Conservation (phyloP, 2,888 invertebrate species). For the Andrena haemorrhoa region DNA sequence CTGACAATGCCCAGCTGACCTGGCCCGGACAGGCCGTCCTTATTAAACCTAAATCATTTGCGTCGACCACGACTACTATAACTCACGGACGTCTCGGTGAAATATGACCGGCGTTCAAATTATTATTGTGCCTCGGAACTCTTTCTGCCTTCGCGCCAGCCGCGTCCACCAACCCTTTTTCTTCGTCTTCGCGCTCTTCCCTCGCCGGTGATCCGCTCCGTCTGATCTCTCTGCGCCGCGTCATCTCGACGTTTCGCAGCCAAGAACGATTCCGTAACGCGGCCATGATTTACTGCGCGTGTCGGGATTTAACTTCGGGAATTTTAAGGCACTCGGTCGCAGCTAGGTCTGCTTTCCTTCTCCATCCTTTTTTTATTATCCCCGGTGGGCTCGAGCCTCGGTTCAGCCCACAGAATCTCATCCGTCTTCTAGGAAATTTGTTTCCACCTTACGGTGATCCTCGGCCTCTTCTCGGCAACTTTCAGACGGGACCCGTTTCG, state of each 20-base stretch:
- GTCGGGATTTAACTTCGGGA: constrained; percentile 65
- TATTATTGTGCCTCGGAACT: constrained; percentile 76
- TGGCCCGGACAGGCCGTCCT: constrained; percentile 79
- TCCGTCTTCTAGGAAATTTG: constrained; percentile 48
- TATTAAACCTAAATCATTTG: constrained; percentile 85
- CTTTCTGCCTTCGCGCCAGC: constrained; percentile 52
- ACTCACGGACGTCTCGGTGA: constrained; percentile 81
- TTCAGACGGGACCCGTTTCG: background rate
- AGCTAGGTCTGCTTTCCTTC: constrained; percentile 9
- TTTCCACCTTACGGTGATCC: constrained; percentile 16
- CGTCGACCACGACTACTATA: constrained; percentile 81
- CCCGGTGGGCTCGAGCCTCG: background rate
- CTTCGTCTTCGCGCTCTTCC: background rate
- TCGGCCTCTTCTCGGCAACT: background rate
- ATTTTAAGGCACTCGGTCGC: constrained; percentile 42
- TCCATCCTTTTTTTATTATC: constrained; percentile 18
- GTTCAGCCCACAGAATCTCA: background rate
- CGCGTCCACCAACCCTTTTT: constrained; percentile 21
- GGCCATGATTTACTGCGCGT: constrained; percentile 78
- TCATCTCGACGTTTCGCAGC: constrained; percentile 68
- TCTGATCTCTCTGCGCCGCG: constrained; percentile 52
- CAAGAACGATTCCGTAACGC: constrained; percentile 76
- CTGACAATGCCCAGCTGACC: constrained; percentile 82
- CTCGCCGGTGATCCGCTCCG: constrained; percentile 41
- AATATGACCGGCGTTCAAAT: constrained; percentile 83